Base-by-base conservation (phyloP, 2,113 vertebrate species). In the Dicentrarchus labrax region DNA sequence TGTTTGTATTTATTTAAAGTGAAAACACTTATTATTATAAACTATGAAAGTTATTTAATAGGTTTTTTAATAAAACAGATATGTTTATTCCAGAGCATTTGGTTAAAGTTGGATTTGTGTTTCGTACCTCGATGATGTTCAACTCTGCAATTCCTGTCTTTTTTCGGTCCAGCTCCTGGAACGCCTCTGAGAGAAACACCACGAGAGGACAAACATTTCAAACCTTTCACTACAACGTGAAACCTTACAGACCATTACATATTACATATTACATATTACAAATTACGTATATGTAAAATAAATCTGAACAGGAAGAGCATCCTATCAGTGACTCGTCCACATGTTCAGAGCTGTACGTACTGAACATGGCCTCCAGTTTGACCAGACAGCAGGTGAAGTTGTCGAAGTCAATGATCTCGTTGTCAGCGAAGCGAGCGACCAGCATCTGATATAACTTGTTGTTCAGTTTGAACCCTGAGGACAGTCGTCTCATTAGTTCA, bases 311-410 rank as follows among this genome's bases (percentile, higher is more conserved):
- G 2, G 30, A 30, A 30, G 30, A 30, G 30, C 30, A 3, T 30
- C 30, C 30, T 30, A 30, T 30, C 30, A 30, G 30, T 30, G 30
- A 30, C 30, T 30, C 30, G 30, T 30, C 30, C 30, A 30, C 30
- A 30, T 1, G 30, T 30, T 30, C 30, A 30, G 11, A 9, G 5
- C 6, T 0, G 5, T 36, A 77, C 91, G 0, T 86, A 98, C 97
- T 95, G 93, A 98, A 98, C 85, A 98, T 94, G 48, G 78, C 92
- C 93, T 98, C 97, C 91, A 98, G 90, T 38, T 95, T 91, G 80
- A 97, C 93, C 86, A 97, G 84, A 48, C 97, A 98, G 65, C 95
- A 94, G 78, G 97, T 91, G 11, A 97, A 98, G 89, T 96, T 94
- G 9, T 98, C 95, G 0, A 98, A 98, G 86, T 97, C 94, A 0